Evolutionary conservation across 2,797 vertebrate species (phyloP).

Genomic region (Hylomyscus alleni): DNA sequence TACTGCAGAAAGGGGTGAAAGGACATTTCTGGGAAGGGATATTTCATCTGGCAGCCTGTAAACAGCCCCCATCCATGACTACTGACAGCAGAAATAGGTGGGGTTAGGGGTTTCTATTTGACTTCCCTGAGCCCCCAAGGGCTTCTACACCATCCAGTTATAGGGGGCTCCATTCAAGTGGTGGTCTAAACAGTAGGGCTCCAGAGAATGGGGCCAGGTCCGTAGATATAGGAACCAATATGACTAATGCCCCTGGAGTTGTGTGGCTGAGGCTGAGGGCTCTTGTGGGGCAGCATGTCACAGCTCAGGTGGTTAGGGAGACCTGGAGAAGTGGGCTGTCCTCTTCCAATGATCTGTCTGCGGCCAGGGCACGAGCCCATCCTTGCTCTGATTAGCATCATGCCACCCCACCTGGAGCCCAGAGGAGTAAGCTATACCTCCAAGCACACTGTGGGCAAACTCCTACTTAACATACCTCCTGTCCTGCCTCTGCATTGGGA

Average conservation of each 20-base stretch:
- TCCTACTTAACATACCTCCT: neutral
- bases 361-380: neutral
- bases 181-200: neutral
- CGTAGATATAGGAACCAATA: neutral
- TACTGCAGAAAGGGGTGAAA: neutral
- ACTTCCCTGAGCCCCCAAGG: neutral
- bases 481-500: neutral
- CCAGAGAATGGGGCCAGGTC: neutral
- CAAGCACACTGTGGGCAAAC: neutral
- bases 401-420: neutral
- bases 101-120: neutral
- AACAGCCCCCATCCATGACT: slow-evolving; percentile 2
- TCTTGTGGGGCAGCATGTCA: neutral
- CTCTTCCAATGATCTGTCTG: neutral
- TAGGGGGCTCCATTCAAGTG: neutral
- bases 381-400: too few species aligned
- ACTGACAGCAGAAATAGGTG: neutral
- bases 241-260: too few species aligned
- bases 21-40: slow-evolving; percentile 24
- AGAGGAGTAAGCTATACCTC: neutral
- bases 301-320: neutral
- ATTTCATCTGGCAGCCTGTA: slow-evolving; percentile 71
- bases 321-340: neutral
- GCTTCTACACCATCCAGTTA: neutral
- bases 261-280: neutral